A percentile compares a stretch with the other conserved stretches of the same genome.
phyloP scores from a whole-genome alignment of 2,888 invertebrate species.

The Agrotis clavis region DNA sequence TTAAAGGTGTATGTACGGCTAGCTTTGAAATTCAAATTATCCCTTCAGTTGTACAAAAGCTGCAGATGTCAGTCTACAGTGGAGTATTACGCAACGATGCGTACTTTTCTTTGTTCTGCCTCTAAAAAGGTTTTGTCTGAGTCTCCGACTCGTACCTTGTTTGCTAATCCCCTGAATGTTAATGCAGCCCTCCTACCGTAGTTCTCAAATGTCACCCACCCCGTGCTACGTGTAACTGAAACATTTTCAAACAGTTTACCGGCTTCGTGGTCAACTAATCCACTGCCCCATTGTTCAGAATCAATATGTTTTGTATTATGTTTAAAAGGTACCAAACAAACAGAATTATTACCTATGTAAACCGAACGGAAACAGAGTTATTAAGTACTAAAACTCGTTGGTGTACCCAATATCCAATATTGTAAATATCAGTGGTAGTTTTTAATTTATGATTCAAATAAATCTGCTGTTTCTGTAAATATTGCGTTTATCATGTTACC shows the following conservation, averaged over 20 bases:
- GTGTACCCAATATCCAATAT: conserved; percentile 52
- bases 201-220: conserved; percentile 67
- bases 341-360: conserved; percentile 41
- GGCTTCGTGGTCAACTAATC: conserved; percentile 65
- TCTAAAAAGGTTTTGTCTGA: conserved; percentile 59
- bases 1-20: not conserved
- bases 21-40: conserved; percentile 49
- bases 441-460: conserved; percentile 64
- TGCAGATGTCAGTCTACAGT: conserved; percentile 47
- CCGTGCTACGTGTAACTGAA: conserved; percentile 54
- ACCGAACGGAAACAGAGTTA: conserved; percentile 42
- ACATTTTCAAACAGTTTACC: conserved; percentile 54
- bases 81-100: conserved; percentile 55
- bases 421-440: conserved; percentile 50
- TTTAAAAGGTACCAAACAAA: conserved; percentile 43
- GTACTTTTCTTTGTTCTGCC: conserved; percentile 56
- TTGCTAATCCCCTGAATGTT: conserved; percentile 62
- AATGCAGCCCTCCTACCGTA: conserved; percentile 53
- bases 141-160: conserved; percentile 28
- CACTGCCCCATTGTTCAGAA: conserved; percentile 30
- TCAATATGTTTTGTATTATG: conserved; percentile 42
- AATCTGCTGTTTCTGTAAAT: conserved; percentile 63
- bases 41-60: conserved; percentile 39
- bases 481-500: conserved; percentile 66
- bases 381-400: conserved; percentile 38